Conservation (phyloP, 2,888 invertebrate species). For the Theodoxus fluviatilis region DNA sequence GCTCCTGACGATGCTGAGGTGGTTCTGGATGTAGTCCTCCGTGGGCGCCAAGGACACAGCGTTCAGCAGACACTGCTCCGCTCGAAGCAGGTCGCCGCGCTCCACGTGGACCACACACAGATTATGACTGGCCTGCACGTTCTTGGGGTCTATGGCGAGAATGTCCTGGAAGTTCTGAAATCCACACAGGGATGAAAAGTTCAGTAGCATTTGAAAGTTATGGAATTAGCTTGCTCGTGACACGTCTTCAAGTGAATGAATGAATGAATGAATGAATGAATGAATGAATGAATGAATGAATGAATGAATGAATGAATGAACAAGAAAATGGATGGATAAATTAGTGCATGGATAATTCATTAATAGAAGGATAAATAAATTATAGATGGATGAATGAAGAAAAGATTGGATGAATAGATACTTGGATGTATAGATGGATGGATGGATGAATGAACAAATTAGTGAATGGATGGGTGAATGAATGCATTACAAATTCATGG, state of each 20-base stretch:
- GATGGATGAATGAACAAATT: neutral
- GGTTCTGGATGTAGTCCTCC: conserved; percentile 89
- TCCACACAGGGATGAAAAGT: neutral
- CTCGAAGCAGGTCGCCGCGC: conserved; percentile 82
- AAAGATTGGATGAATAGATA: neutral
- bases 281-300: neutral
- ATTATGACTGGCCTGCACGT: conserved; percentile 94
- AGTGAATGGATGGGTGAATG: neutral
- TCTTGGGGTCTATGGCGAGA: conserved; percentile 83
- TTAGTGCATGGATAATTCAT: neutral
- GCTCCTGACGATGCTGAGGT: conserved; percentile 85
- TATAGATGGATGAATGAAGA: neutral
- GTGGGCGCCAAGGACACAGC: conserved; percentile 80
- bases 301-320: neutral
- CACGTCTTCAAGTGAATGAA: no score
- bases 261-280: no score
- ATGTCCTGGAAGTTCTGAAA: conserved; percentile 87
- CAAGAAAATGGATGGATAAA: neutral
- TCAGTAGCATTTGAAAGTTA: no score
- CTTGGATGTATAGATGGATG: neutral
- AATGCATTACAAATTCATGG: no score
- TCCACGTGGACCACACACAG: conserved; percentile 95
- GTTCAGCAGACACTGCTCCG: conserved; percentile 82
- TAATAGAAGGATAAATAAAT: neutral
- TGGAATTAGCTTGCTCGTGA: no score